Evolutionary conservation across 2,888 invertebrate genomes (phyloP).

Genomic region (Acrobasis consociella): DNA sequence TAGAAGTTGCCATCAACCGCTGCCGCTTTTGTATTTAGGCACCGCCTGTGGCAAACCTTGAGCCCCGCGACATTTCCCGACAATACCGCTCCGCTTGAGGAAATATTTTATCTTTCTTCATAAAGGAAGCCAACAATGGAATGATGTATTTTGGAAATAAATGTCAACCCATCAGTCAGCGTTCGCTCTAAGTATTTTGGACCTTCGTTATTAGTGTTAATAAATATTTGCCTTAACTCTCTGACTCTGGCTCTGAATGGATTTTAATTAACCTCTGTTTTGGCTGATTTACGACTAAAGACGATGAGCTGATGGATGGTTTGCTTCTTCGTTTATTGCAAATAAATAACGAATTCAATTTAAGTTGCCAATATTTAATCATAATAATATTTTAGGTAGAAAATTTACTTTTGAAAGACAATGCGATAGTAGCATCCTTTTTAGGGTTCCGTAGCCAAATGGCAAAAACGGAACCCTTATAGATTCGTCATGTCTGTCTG

Average conservation of each 20-base stretch:
- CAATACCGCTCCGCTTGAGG: conserved; percentile 66
- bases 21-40: conserved; percentile 28
- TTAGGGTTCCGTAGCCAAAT: too few relatives aligned
- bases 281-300: conserved; percentile 8
- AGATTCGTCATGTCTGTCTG: too few relatives aligned
- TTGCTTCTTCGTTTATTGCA: not conserved
- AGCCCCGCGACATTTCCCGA: conserved; percentile 62
- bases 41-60: conserved; percentile 36
- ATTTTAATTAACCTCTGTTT: conserved; percentile 14
- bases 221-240: conserved; percentile 24
- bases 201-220: conserved; percentile 43
- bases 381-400: too few relatives aligned
- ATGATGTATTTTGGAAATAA: conserved; percentile 77
- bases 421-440: too few relatives aligned
- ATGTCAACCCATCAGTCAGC: conserved; percentile 75
- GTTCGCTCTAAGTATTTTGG: conserved; percentile 49
- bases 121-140: conserved; percentile 75
- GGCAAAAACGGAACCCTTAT: too few relatives aligned
- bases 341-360: not conserved
- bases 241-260: not conserved
- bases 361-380: too few relatives aligned
- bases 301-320: conserved; percentile 10
- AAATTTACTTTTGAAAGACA: too few relatives aligned
- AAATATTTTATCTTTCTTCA: conserved; percentile 80
- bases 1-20: conserved; percentile 12